Evolutionary conservation across 2,888 invertebrate species (phyloP).

Genomic region (Eupeodes luniger): DNA sequence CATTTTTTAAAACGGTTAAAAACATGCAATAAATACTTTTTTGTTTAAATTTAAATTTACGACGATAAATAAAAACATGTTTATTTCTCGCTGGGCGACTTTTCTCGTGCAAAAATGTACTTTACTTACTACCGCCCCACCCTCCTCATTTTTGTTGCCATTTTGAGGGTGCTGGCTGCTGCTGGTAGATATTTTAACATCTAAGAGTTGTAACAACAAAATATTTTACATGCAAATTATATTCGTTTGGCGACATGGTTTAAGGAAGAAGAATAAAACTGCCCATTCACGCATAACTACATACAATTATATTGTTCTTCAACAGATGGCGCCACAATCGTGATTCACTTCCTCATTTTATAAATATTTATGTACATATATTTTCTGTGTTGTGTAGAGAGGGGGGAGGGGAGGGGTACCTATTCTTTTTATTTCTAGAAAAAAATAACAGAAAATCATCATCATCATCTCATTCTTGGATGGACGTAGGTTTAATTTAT

Average conservation of each 20-base stretch:
- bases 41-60: slow-evolving; percentile 17
- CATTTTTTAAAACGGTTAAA: slow-evolving; percentile 33
- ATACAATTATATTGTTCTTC: slow-evolving; percentile 27
- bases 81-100: neutral
- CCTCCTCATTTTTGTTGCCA: neutral
- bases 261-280: neutral
- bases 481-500: neutral
- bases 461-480: neutral
- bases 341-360: neutral
- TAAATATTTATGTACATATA: neutral
- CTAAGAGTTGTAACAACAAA: slow-evolving; percentile 22
- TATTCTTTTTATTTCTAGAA: neutral
- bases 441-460: neutral
- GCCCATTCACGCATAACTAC: slow-evolving; percentile 25
- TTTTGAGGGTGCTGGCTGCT: neutral
- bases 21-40: slow-evolving; percentile 44
- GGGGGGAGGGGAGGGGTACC: neutral
- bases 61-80: slow-evolving; percentile 56
- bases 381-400: neutral
- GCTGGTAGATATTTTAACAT: neutral
- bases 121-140: neutral
- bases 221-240: slow-evolving; percentile 39
- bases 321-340: slow-evolving; percentile 67
- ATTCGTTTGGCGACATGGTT: neutral
- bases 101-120: neutral